Conservation (phyloP, 2,888 invertebrate species). For the Syrphus vitripennis region DNA sequence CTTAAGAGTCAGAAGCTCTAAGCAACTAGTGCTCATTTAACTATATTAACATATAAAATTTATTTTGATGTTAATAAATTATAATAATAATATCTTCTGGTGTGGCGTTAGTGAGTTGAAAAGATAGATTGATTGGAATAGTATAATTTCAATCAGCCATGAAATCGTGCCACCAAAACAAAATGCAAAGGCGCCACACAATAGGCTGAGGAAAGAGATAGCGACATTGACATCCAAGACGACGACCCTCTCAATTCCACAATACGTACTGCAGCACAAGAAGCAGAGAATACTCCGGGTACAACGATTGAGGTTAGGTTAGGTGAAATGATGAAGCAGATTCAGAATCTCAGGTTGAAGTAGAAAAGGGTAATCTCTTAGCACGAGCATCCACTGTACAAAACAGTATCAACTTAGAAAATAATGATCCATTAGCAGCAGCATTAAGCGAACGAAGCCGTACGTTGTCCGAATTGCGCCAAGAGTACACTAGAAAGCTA, state of each 20-base stretch:
- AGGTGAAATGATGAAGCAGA: not conserved
- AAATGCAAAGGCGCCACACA: too few species aligned
- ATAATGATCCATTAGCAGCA: not conserved
- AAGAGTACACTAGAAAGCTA: not conserved
- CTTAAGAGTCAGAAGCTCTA: constrained; percentile 67
- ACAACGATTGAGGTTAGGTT: not conserved
- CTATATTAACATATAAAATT: too few species aligned
- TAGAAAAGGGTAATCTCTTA: not conserved
- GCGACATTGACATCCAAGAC: not conserved
- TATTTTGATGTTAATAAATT: too few species aligned
- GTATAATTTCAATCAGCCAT: too few species aligned
- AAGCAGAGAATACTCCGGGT: not conserved
- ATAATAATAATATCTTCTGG: too few species aligned
- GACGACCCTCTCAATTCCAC: not conserved
- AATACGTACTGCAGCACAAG: not conserved
- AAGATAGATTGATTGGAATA: too few species aligned
- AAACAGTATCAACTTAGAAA: not conserved
- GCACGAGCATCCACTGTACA: not conserved
- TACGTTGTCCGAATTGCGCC: not conserved
- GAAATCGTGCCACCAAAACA: too few species aligned
- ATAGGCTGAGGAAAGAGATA: too few species aligned
- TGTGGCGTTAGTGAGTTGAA: too few species aligned
- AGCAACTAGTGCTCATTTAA: too few species aligned
- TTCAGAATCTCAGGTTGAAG: not conserved
- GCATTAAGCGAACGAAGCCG: not conserved